Conservation (phyloP, 1,140 invertebrate genomes). For the Acromyrmex echinatior region DNA sequence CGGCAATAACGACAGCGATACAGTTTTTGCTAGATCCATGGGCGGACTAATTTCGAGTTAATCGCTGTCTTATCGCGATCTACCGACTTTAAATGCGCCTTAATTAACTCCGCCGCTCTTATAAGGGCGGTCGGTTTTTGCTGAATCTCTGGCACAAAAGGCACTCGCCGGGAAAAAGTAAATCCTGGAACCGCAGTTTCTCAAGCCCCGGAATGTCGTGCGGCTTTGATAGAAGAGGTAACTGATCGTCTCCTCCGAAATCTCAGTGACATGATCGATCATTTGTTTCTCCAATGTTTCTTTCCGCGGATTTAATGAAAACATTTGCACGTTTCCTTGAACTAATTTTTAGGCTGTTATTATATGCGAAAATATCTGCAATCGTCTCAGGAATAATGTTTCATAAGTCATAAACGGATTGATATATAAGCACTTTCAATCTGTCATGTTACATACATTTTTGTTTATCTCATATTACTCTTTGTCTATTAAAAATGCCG, state of each 20-base stretch:
- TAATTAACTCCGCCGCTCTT: constrained; percentile 74
- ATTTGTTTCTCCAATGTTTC: neutral
- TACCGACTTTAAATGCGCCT: constrained; percentile 75
- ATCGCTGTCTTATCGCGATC: constrained; percentile 76
- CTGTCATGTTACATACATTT: neutral
- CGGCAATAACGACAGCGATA: constrained; percentile 75
- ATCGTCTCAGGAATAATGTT: neutral
- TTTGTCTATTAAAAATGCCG: neutral
- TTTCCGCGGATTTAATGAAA: constrained; percentile 13
- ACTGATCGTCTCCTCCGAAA: constrained; percentile 55
- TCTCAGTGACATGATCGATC: constrained; percentile 32
- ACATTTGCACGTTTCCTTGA: constrained; percentile 2
- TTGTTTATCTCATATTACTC: neutral
- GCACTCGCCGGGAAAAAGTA: constrained; percentile 64
- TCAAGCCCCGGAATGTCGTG: constrained; percentile 67
- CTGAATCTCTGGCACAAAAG: constrained; percentile 70
- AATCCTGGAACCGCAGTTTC: constrained; percentile 53
- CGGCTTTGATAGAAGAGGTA: constrained; percentile 63
- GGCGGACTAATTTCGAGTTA: constrained; percentile 74
- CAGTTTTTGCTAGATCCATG: constrained; percentile 65
- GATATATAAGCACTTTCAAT: neutral
- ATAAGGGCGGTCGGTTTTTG: constrained; percentile 72
- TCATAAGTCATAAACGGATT: neutral
- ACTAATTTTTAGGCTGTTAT: constrained; percentile 21
- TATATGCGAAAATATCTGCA: neutral